A percentile compares a stretch with the other conserved stretches of the same genome.
Evolutionary conservation across 2,888 invertebrate genomes (phyloP).

Genomic region (Strigamia crassipes): DNA sequence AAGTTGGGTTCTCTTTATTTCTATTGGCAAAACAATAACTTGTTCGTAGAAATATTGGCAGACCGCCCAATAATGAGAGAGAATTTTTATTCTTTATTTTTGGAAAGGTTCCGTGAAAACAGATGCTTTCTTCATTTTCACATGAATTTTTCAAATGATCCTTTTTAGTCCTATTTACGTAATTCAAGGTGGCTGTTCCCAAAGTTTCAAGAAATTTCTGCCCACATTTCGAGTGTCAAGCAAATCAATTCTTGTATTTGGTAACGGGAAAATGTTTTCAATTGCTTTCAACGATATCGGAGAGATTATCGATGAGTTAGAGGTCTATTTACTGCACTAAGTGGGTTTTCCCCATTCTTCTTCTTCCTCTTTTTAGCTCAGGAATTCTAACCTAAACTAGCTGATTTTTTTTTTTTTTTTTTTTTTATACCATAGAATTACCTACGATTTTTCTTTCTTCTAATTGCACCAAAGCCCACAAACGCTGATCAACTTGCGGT

Average conservation of each 20-base stretch:
- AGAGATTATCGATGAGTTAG: not conserved
- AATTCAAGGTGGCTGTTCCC: not conserved
- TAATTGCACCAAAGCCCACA: not conserved
- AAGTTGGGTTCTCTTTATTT: not conserved
- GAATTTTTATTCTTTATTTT: not conserved
- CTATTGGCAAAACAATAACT: slow-evolving; percentile 33
- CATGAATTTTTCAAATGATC: not conserved
- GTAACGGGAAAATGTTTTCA: not conserved
- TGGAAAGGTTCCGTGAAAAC: not conserved
- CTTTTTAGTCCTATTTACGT: not conserved
- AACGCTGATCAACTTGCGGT: not conserved
- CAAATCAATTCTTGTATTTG: not conserved
- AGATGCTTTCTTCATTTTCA: slow-evolving; percentile 30
- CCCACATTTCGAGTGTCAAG: not conserved
- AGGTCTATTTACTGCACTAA: not conserved
- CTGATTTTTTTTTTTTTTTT: not conserved
- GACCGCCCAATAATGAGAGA: slow-evolving; percentile 1
- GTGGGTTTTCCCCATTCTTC: not conserved
- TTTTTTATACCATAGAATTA: not conserved
- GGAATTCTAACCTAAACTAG: not conserved
- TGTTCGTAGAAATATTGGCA: slow-evolving; percentile 14
- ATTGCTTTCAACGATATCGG: not conserved
- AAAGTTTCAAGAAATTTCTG: not conserved
- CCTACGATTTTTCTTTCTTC: not conserved
- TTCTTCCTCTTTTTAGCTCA: not conserved